phyloP scores from a whole-genome alignment of 2,888 invertebrate genomes.

The Nomada goodeniana region DNA sequence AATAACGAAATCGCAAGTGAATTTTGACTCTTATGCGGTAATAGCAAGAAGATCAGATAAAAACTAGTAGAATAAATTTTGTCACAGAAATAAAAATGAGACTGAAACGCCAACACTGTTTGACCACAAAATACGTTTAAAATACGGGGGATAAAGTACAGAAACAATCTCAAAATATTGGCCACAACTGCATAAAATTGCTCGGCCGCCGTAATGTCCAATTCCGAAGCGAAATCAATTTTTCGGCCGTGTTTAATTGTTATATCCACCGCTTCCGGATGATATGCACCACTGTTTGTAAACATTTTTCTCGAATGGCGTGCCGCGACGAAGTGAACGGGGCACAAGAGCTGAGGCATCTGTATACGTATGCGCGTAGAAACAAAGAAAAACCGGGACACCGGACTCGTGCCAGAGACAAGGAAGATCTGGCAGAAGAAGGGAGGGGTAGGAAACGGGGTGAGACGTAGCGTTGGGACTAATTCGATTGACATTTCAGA shows the following conservation, averaged over 20 bases:
- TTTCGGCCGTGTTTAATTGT: not conserved
- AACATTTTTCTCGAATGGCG: constrained; percentile 51
- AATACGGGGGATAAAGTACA: too few relatives aligned
- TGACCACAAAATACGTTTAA: too few relatives aligned
- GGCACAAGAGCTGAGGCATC: constrained; percentile 2
- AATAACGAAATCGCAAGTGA: too few relatives aligned
- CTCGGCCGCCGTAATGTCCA: too few relatives aligned
- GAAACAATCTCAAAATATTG: too few relatives aligned
- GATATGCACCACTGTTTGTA: constrained; percentile 37
- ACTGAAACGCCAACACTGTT: too few relatives aligned
- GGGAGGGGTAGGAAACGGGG: constrained; percentile 65
- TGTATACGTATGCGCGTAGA: constrained; percentile 25
- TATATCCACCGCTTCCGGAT: not conserved
- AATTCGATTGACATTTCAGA: constrained; percentile 41
- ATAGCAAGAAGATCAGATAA: too few relatives aligned
- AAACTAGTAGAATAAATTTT: too few relatives aligned
- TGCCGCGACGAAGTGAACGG: constrained; percentile 1
- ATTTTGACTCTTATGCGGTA: too few relatives aligned
- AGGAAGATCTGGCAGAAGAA: constrained; percentile 44
- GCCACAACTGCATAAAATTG: too few relatives aligned
- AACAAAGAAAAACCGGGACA: constrained; percentile 25
- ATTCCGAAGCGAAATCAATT: not conserved
- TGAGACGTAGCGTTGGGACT: constrained; percentile 52
- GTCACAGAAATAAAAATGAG: too few relatives aligned
- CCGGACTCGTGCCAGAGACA: constrained; percentile 15